Evolutionary conservation across 2,113 vertebrate species (phyloP).

Genomic region (Gulo gulo): DNA sequence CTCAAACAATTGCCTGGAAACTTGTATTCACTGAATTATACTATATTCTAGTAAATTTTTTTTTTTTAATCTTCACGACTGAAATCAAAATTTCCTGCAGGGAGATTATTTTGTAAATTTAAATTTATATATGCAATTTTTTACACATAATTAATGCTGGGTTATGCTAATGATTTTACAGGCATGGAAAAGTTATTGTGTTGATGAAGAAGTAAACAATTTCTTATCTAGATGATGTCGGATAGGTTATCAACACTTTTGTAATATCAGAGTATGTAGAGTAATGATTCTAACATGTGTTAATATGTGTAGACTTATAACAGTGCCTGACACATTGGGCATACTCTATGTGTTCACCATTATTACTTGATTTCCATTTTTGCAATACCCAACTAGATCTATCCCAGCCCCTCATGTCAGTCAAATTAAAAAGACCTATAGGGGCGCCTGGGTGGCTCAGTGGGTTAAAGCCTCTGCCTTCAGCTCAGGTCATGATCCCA

Average conservation of each 20-base stretch:
- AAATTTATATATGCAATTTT: background rate
- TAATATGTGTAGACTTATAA: background rate
- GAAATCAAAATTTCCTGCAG: background rate
- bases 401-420: too few species aligned
- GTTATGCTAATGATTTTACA: background rate
- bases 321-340: background rate
- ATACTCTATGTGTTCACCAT: background rate
- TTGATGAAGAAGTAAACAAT: background rate
- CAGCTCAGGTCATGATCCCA: too few species aligned
- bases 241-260: background rate
- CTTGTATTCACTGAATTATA: background rate
- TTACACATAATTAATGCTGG: background rate
- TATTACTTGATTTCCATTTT: background rate
- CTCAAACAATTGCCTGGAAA: background rate
- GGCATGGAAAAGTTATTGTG: background rate
- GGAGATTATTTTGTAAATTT: background rate
- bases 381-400: background rate
- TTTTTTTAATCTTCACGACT: background rate
- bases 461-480: too few species aligned
- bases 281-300: background rate
- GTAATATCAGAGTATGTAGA: background rate
- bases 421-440: background rate
- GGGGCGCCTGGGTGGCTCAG: too few species aligned
- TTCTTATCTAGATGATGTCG: too few species aligned
- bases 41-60: background rate